These are phyloP conservation scores for Ips nitidus DNA, from an alignment of 1,140 invertebrate species.

Conservation along the genomic window DNA sequence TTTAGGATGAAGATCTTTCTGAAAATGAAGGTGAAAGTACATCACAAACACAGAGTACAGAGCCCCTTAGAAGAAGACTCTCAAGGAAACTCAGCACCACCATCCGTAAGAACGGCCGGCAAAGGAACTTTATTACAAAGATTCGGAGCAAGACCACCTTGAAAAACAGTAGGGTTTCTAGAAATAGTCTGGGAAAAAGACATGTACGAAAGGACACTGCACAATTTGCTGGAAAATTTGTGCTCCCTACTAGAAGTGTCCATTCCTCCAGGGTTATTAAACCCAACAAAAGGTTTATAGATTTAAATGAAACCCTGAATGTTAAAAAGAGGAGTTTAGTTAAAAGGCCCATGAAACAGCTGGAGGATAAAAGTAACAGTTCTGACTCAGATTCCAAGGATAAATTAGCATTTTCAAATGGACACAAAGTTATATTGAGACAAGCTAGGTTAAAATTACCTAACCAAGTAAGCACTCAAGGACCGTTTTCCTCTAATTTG, in stretches of 20 bases:
- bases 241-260: constrained; percentile 79
- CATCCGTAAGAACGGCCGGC: constrained; percentile 39
- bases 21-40: constrained; percentile 40
- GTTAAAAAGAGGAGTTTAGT: constrained; percentile 46
- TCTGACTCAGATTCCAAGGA: constrained; percentile 47
- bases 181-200: constrained; percentile 49
- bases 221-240: constrained; percentile 68
- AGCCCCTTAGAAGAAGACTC: constrained; percentile 38
- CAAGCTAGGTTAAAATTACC: constrained; percentile 70
- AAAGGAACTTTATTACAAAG: constrained; percentile 43
- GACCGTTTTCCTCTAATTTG: constrained; percentile 63
- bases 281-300: constrained; percentile 83
- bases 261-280: constrained; percentile 88
- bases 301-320: constrained; percentile 46
- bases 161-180: constrained; percentile 44
- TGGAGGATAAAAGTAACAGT: constrained; percentile 38
- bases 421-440: constrained; percentile 66
- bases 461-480: constrained; percentile 60
- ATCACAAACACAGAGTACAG: constrained; percentile 36
- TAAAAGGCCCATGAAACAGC: constrained; percentile 45
- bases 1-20: constrained; percentile 40
- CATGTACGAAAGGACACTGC: constrained; percentile 52
- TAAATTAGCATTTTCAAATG: constrained; percentile 56
- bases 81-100: constrained; percentile 42
- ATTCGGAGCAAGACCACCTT: constrained; percentile 39